Evolutionary conservation across 1,140 invertebrate species (phyloP), one percentile per base, ranked within the genome.

Genomic region (Andricus grossulariae): DNA sequence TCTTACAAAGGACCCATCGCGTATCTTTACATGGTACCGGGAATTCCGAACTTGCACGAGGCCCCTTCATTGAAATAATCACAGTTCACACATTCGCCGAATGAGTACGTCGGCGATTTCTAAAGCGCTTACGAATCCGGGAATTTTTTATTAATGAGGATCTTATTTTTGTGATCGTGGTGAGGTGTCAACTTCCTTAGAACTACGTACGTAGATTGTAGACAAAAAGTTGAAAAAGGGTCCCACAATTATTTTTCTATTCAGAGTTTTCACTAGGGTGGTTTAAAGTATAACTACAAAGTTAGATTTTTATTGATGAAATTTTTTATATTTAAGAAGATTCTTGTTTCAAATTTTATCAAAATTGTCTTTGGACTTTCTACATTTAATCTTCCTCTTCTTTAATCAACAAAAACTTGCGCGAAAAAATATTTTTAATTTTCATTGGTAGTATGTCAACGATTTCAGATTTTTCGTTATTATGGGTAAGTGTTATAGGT

Each of bases 1-100:
- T 54, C 52, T 32, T 60, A 60, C 57, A 60, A 60, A 60, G 57
- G 57, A 60, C 57, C 57, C 21, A 60, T 60, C 57, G 57, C 57
- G 13, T 60, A 21, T 60, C 21, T 60, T 32, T 60, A 39, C 57
- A 60, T 25, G 57, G 21, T 60, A 32, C 57, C 15, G 57, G 4
- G 25, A 60, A 60, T 60, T 60, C 57, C 57, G 39, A 45, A 45
- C 39, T 45, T 45, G 39, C 10, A 45, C 39, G 39, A 45, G 39
- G 7, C 8, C 39, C 39, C 39, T 45, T 39, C 15, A 32, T 32
- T 60, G 57, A 60, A 60, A 60, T 60, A 60, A 60, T 60, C 57
- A 60, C 57, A 60, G 21, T 32, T 60, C 57, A 32, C 57, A 60
- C 13, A 60, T 60, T 32, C 57, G 57, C 21, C 13, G 57, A 60